Evolutionary conservation across 2,888 invertebrate species (phyloP).

Genomic region (Drosophila quinaria): DNA sequence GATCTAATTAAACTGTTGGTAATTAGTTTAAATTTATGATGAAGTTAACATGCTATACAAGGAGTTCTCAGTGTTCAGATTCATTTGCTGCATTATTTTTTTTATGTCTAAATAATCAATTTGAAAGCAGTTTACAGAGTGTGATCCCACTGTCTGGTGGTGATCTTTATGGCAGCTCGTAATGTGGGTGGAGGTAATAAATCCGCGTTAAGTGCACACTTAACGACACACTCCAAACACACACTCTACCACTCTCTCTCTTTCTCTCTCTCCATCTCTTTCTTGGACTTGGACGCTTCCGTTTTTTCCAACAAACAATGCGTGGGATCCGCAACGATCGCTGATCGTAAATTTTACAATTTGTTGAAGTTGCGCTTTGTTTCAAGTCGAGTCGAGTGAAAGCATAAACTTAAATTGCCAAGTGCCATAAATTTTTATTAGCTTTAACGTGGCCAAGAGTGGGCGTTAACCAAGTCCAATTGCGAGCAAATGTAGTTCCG

Average conservation of each 20-base stretch:
- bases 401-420: constrained; percentile 58
- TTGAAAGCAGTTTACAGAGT: constrained; percentile 4
- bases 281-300: constrained; percentile 59
- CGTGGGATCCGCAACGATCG: constrained; percentile 65
- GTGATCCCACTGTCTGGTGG: constrained; percentile 5
- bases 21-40: constrained; percentile 5
- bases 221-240: constrained; percentile 47
- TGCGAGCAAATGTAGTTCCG: constrained; percentile 9
- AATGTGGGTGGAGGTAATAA: constrained; percentile 80
- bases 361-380: constrained; percentile 65
- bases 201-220: constrained; percentile 82
- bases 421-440: constrained; percentile 81
- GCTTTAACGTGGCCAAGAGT: constrained; percentile 17
- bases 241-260: background rate
- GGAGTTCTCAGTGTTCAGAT: background rate
- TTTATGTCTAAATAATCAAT: constrained; percentile 35
- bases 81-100: constrained; percentile 7
- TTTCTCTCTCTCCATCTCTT: background rate
- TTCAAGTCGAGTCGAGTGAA: constrained; percentile 29
- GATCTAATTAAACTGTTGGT: background rate
- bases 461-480: constrained; percentile 36
- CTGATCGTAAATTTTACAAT: constrained; percentile 77
- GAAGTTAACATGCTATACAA: constrained; percentile 1
- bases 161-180: constrained; percentile 49
- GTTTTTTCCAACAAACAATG: constrained; percentile 66